Conservation (phyloP, 2,888 invertebrate genomes). For the Ophonus ardosiacus region DNA sequence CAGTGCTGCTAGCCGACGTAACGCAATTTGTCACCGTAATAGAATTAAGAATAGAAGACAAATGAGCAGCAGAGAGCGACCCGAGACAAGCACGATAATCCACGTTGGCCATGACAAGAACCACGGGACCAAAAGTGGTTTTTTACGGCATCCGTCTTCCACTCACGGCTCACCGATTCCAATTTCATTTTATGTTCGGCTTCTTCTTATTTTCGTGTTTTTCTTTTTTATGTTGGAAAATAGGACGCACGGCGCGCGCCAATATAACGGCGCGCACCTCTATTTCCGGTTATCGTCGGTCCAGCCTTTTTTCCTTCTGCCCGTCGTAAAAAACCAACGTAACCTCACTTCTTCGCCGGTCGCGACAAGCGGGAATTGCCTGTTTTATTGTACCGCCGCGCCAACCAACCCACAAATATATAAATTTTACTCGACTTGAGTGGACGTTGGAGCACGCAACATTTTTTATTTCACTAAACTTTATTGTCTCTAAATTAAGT, state of each 20-base stretch:
- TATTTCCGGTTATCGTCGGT: conserved; percentile 58
- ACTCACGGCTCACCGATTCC: conserved; percentile 78
- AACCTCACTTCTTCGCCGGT: conserved; percentile 18
- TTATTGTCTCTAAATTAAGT: conserved; percentile 53
- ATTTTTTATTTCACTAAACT: conserved; percentile 47
- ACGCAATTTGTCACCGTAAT: conserved; percentile 66
- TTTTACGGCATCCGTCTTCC: conserved; percentile 70
- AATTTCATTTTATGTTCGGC: conserved; percentile 79
- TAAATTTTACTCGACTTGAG: conserved; percentile 43
- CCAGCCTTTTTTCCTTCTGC: conserved; percentile 46
- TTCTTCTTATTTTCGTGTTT: conserved; percentile 69
- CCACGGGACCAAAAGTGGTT: conserved; percentile 58
- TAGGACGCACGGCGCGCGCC: conserved; percentile 40
- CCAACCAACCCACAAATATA: conserved; percentile 7
- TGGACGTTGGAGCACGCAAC: conserved; percentile 38
- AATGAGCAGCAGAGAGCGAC: conserved; percentile 61
- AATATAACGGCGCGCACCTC: conserved; percentile 51
- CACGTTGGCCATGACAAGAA: conserved; percentile 57
- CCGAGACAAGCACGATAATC: conserved; percentile 64
- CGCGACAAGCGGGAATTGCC: conserved; percentile 53
- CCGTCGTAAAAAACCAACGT: conserved; percentile 58
- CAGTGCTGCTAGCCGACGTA: conserved; percentile 51
- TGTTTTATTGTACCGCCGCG: conserved; percentile 45
- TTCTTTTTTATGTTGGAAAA: conserved; percentile 60
- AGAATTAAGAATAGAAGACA: conserved; percentile 66